Base-by-base conservation (phyloP, 2,113 vertebrate genomes). In the Cavia aperea region DNA sequence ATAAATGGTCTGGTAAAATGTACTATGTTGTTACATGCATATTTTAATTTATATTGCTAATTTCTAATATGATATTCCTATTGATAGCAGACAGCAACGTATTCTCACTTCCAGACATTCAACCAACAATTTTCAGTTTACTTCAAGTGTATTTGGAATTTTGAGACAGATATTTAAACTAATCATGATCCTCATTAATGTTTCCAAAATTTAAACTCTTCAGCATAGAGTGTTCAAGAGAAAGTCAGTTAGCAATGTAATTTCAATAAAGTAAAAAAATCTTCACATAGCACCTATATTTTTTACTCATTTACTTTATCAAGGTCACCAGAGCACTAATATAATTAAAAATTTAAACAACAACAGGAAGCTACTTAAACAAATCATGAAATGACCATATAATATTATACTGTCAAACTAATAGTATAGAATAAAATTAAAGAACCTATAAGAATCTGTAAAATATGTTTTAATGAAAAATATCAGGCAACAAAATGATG, bases 271-370 rank as follows among this genome's bases (percentile, higher is more conserved):
- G 73, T 11, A 18, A 36, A 85, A 54, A 62, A 33, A 66, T 54
- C 24, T 77, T 89, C 73, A 92, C 54, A 56, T 87, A 93, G 19
- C 14, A 78, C 43, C 39, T 83, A 14, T 2, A 60, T 58, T 72
- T 93, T 91, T 91, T 92, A 83, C 63, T 83, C 1, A 83, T 73
- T 87, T 86, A 65, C 72, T 93, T 89, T n/a, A 56, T 88, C 46
- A 62, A 60, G 31, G 60, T 73, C 23, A 78, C 65, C 12, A 78
- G n/a, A 94, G 43, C 4, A 54, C 29, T 19, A 51, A 33, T 51
- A 43, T 24, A 88, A 87, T 81, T 88, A 88, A 92, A 54, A 19
- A 56, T 75, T 90, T 43, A 84, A 92, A 90, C 16, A 92, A 66
- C 4, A 88, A 21, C 36, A 77, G 62, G 15, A 91, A 90, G 33